Evolutionary conservation across 2,113 vertebrate species (phyloP), one percentile per base, ranked within the genome.

Genomic region (Chiloscyllium plagiosum): DNA sequence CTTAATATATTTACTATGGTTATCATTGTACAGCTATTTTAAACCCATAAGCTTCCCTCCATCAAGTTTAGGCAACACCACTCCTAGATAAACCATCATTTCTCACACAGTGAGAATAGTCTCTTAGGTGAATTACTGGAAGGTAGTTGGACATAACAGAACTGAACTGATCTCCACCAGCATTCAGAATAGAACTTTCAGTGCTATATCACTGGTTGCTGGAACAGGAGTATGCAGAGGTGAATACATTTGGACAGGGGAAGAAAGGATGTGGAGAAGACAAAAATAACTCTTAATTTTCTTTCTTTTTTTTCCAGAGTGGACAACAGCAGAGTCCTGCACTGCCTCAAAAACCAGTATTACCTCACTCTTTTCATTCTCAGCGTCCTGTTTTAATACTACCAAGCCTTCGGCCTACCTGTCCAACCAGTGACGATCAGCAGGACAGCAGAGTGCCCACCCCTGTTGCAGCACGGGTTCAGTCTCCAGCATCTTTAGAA

Each of bases 401-500:
- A 15, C n/a, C 94, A 72, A 96, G 96, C 96, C 61, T 95, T 70
- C 96, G 33, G 0, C 65, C 96, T 6, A 96, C 96, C 96, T 96
- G 96, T 87, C 96, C 96, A 47, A 66, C 92, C n/a, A 69, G 50
- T 61, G 15, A 96, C 3, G 96, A 96, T 96, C 80, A 76, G n/a
- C 96, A 97, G n/a, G 72, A 17, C 95, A 42, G 33, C 24, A 86
- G n/a, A 97, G 97, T n/a, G 96, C 96, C 26, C 72, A 96, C 97
- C 90, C 97, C 97, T 12, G 97, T 97, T 93, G 85, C 96, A 15
- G 96, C 96, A 6, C 95, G 96, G 0, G 97, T 97, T 95, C 96
- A 96, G 72, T 80, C 96, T 95, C 96, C 97, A 52, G 96, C 97
- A 96, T 96, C 97, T 95, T 96, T 97, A 24, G 96, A 96, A 68